Evolutionary conservation across 2,888 invertebrate genomes (phyloP).

Genomic region (Galerucella pusilla): DNA sequence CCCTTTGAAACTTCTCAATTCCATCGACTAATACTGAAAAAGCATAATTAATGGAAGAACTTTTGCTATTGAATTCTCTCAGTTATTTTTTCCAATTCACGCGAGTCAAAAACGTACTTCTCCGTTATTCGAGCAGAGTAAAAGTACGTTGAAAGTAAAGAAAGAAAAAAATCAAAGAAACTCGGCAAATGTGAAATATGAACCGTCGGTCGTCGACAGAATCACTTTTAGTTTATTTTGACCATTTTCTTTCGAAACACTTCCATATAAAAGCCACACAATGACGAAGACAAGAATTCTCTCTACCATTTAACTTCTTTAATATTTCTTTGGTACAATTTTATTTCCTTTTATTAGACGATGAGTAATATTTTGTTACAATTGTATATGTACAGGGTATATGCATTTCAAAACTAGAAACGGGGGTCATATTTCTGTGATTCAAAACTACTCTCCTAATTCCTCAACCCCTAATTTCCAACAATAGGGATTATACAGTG

Average conservation of each 20-base stretch:
- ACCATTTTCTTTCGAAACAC: not conserved
- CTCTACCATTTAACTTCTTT: not conserved
- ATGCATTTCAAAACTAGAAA: too few species aligned
- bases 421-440: too few species aligned
- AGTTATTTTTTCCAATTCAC: conserved; percentile 5
- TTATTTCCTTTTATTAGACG: too few species aligned
- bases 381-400: too few species aligned
- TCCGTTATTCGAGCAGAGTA: not conserved
- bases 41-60: conserved; percentile 18
- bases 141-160: not conserved
- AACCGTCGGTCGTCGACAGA: not conserved
- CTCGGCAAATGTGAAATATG: conserved; percentile 8
- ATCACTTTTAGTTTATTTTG: conserved; percentile 3
- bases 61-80: conserved; percentile 10
- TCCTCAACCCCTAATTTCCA: too few species aligned
- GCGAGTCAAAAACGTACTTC: not conserved
- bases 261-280: not conserved
- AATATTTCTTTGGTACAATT: too few species aligned
- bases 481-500: too few species aligned
- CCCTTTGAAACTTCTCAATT: conserved; percentile 16
- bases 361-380: too few species aligned
- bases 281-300: not conserved
- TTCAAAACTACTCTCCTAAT: too few species aligned
- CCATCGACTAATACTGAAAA: conserved; percentile 7
- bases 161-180: not conserved